Evolutionary conservation across 2,113 vertebrate species (phyloP).

Genomic region (Saguinus imperator): DNA sequence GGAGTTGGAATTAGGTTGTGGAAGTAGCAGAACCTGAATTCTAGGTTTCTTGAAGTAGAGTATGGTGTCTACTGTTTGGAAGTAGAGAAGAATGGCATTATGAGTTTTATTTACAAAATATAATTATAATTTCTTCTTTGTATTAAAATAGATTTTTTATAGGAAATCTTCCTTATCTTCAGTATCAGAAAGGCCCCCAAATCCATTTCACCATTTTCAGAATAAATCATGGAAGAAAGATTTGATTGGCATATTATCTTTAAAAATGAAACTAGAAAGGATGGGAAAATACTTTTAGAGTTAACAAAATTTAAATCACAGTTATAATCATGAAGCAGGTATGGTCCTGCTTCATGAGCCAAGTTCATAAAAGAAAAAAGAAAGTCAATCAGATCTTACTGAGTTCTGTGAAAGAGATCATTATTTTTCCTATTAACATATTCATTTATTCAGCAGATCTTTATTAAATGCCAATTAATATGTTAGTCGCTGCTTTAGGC

Average conservation of each 20-base stretch:
- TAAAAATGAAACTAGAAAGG: not conserved
- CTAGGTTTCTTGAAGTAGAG: not conserved
- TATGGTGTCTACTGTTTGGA: not conserved
- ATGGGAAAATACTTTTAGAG: not conserved
- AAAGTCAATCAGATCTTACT: not conserved
- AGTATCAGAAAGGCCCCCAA: not conserved
- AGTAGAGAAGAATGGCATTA: not conserved
- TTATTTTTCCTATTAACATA: not conserved
- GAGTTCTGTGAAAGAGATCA: not conserved
- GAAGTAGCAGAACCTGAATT: not conserved
- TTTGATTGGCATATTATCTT: not conserved
- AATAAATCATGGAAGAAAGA: conserved; percentile 17
- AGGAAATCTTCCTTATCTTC: conserved; percentile 10
- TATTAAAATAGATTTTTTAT: conserved; percentile 22
- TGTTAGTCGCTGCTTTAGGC: not conserved
- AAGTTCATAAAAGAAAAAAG: conserved; percentile 10
- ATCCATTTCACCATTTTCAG: not conserved
- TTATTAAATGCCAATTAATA: not conserved
- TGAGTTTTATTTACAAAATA: conserved; percentile 33
- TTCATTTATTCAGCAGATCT: not conserved
- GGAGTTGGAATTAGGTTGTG: not conserved
- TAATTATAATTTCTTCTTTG: conserved; percentile 9
- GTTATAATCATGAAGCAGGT: not conserved
- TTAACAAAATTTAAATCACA: not conserved
- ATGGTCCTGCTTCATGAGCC: not conserved